Base-by-base conservation (phyloP, 2,113 vertebrate species). In the Chaetops frenatus region DNA sequence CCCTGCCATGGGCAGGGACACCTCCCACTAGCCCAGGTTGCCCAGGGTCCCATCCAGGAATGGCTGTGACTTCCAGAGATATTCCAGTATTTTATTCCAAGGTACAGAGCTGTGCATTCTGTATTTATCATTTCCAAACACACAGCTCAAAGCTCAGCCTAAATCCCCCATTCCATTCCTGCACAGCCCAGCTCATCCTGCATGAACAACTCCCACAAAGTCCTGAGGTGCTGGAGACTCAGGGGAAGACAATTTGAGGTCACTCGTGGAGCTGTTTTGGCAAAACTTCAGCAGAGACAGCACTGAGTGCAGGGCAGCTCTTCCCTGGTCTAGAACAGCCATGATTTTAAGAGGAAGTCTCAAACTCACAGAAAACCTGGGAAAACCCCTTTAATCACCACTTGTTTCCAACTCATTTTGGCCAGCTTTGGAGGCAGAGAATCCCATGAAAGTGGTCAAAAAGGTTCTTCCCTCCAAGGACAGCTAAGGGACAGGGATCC, bases 101-200 rank as follows among this genome's bases (percentile, higher is more conserved):
- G 8, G 16, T 6, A 25, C 23, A 22, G 5, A 21, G 48, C 44
- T 57, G 23, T 25, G 10, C 38, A 9, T 20, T n/a, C 42, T 7
- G 14, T 15, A 42, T 1, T 0, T 1, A 33, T 2, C 35, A 54
- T 18, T 50, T 3, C 35, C 22, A 42, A 58, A 29, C 7, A 18
- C 15, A 6, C 4, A 6, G 33, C 56, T 91, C 23, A 0, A 48
- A 33, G 12, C 25, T 58, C 31, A 31, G 25, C 13, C 51, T 4
- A 17, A 72, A 62, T 16, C 21, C 67, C 9, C 65, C 9, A 1
- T 5, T 36, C 28, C 12, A 14, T 15, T 20, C 57, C 33, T 2
- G 38, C 29, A 6, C 1, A 33, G n/a, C 2, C n/a, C 66, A 82
- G 56, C 51, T 85, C 17, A 1, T 10, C 21, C 79, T 45, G 35